Conservation (phyloP, 1,140 invertebrate species). For the Saccostrea glomerata region DNA sequence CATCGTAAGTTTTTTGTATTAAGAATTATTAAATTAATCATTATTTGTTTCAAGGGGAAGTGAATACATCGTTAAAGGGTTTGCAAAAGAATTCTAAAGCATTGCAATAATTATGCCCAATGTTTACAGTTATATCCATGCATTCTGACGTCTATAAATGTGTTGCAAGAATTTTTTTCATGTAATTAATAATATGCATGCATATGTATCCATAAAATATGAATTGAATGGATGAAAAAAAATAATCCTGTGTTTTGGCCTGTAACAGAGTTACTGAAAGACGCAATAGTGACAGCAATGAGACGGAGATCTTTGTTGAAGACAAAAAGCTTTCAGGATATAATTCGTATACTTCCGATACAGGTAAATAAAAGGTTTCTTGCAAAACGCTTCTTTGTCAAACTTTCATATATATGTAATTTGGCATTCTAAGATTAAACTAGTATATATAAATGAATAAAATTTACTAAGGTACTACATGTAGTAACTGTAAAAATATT, state of each 20-base stretch:
- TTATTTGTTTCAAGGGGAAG: too few relatives aligned
- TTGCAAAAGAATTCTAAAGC: too few relatives aligned
- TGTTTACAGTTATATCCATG: too few relatives aligned
- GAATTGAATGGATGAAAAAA: too few relatives aligned
- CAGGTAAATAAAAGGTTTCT: neutral
- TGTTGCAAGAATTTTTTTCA: too few relatives aligned
- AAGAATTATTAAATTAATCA: neutral
- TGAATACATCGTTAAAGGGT: too few relatives aligned
- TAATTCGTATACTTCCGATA: neutral
- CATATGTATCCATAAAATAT: too few relatives aligned
- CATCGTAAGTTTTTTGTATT: neutral
- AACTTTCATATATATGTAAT: neutral
- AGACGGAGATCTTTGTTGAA: neutral
- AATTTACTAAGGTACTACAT: too few relatives aligned
- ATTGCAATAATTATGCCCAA: too few relatives aligned
- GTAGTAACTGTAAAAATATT: neutral
- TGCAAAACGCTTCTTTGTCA: neutral
- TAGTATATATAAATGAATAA: too few relatives aligned
- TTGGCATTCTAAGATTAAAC: neutral
- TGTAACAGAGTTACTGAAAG: neutral
- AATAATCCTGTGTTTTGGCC: neutral
- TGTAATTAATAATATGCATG: too few relatives aligned
- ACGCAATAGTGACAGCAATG: neutral
- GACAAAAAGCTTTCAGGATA: neutral
- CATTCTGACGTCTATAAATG: too few relatives aligned